phyloP scores from a whole-genome alignment of 2,113 vertebrate species.

The Osmerus eperlanus region DNA sequence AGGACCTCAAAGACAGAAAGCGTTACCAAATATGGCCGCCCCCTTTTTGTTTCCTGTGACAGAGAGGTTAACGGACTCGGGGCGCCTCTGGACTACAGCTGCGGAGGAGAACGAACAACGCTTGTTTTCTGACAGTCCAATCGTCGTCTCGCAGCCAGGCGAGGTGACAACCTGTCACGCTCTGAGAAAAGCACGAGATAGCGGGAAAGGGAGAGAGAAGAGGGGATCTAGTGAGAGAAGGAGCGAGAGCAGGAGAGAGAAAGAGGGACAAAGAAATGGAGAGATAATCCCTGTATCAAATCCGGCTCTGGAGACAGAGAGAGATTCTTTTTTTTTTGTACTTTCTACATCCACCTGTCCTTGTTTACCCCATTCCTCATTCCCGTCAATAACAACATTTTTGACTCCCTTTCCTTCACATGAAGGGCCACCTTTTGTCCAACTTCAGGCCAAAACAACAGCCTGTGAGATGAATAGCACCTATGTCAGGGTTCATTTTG shows the following conservation, averaged over 20 bases:
- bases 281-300: slow-evolving; percentile 62
- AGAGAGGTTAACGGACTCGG: slow-evolving; percentile 47
- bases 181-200: slow-evolving; percentile 53
- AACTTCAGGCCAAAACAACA: too few species aligned
- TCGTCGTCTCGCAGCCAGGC: slow-evolving; percentile 56
- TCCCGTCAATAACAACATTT: neutral
- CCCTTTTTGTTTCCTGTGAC: slow-evolving; percentile 56
- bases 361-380: neutral
- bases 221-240: neutral
- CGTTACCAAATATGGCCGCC: slow-evolving; percentile 47
- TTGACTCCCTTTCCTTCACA: neutral
- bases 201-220: neutral
- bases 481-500: neutral
- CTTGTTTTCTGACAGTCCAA: slow-evolving; percentile 53
- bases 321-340: slow-evolving; percentile 26
- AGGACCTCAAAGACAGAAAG: slow-evolving; percentile 48
- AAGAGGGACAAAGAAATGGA: neutral
- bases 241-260: slow-evolving; percentile 1
- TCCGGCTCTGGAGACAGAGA: slow-evolving; percentile 47
- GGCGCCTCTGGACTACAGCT: slow-evolving; percentile 59
- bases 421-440: neutral
- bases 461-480: too few species aligned
- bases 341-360: slow-evolving; percentile 13
- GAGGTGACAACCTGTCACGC: slow-evolving; percentile 62
- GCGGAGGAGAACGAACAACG: slow-evolving; percentile 53